Conservation (phyloP, 2,797 vertebrate genomes). For the Peromyscus aztecus region DNA sequence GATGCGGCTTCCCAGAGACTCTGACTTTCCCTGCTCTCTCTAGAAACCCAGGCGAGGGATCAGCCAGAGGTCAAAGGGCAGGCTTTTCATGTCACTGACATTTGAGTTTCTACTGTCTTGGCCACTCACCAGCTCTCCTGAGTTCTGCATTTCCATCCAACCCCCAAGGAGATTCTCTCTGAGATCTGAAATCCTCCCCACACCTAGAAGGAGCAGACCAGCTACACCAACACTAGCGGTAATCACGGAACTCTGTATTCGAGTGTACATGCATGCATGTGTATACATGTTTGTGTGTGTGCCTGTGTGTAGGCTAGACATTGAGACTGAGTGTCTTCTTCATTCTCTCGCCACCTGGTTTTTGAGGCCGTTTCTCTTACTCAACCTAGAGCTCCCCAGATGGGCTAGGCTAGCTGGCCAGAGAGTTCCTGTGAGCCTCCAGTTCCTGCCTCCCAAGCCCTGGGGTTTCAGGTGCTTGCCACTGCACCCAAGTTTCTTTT, state of each 20-base stretch:
- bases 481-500: not conserved
- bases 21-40: not conserved
- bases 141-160: not conserved
- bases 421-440: not conserved
- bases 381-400: not conserved
- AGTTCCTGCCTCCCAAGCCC: not conserved
- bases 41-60: fast-evolving
- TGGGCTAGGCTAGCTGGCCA: not conserved
- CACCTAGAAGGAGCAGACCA: not conserved
- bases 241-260: not conserved
- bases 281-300: not conserved
- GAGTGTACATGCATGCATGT: not conserved
- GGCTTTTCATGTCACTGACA: not conserved
- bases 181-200: not conserved
- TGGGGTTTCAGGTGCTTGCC: not conserved
- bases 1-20: not conserved
- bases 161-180: too few species aligned
- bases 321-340: not conserved
- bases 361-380: not conserved
- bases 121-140: too few species aligned
- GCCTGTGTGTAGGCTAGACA: not conserved
- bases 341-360: not conserved
- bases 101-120: not conserved
- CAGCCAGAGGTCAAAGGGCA: not conserved
- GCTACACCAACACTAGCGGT: not conserved